phyloP scores from a whole-genome alignment of 2,888 invertebrate species.

The Proisotoma minuta region DNA sequence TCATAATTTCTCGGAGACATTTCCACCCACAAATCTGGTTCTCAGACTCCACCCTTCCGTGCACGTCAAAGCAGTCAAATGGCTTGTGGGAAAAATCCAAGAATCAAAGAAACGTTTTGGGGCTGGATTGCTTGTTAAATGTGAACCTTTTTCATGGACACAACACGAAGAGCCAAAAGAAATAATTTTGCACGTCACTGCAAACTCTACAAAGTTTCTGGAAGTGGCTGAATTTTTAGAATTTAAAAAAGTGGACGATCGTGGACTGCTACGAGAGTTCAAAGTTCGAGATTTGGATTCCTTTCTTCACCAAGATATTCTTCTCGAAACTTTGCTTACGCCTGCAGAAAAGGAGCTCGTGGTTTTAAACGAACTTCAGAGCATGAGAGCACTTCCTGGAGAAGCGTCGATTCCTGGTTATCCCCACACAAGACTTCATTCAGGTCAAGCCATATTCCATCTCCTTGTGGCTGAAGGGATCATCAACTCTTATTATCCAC shows the following conservation, averaged over 20 bases:
- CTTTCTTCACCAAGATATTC: slow-evolving; percentile 19
- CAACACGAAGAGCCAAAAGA: not conserved
- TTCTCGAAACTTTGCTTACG: not conserved
- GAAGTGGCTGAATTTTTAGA: slow-evolving; percentile 26
- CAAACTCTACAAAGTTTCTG: slow-evolving; percentile 13
- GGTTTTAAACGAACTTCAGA: slow-evolving; percentile 20
- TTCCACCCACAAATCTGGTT: slow-evolving; percentile 20
- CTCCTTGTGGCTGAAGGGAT: slow-evolving; percentile 1
- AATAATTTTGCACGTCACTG: slow-evolving; percentile 23
- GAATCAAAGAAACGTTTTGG: slow-evolving; percentile 18
- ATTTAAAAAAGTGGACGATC: slow-evolving; percentile 26
- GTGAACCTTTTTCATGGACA: slow-evolving; percentile 20
- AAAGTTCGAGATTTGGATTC: slow-evolving; percentile 10
- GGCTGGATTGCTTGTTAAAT: slow-evolving; percentile 20
- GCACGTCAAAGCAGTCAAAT: slow-evolving; percentile 12
- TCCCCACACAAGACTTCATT: slow-evolving; percentile 2
- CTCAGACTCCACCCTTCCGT: slow-evolving; percentile 20
- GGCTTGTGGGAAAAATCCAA: slow-evolving; percentile 18
- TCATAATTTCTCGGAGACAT: not conserved
- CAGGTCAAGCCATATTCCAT: slow-evolving; percentile 22
- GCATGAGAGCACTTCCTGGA: slow-evolving; percentile 15
- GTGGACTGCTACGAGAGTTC: slow-evolving; percentile 10
- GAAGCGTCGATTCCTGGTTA: slow-evolving; percentile 25
- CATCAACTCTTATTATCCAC: slow-evolving; percentile 20
- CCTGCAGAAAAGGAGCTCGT: slow-evolving; percentile 30